Base-by-base conservation (phyloP, 2,888 invertebrate genomes). In the Erpobdella octoculata region DNA sequence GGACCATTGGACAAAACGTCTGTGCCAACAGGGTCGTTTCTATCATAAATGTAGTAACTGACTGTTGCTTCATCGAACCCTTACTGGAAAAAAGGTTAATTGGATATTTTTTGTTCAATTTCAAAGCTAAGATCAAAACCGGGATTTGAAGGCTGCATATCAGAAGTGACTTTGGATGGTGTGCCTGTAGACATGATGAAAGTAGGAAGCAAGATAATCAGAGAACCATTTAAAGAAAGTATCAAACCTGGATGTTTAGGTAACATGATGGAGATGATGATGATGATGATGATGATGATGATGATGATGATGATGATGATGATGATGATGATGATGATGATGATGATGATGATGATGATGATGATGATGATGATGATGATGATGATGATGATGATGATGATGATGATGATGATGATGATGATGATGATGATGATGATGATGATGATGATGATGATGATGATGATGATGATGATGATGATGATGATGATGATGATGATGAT, bases 61-160 rank as follows among this genome's bases (percentile, higher is more conserved):
- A n/a, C n/a, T n/a, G n/a, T n/a, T n/a, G n/a, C n/a, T n/a, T n/a
- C n/a, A n/a, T n/a, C n/a, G n/a, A n/a, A n/a, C n/a, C n/a, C n/a
- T n/a, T n/a, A n/a, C n/a, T n/a, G n/a, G n/a, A n/a, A n/a, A n/a
- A n/a, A n/a, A 33, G 28, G 18, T 46, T 46, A 68, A 48, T 48
- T 21, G 21, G 28, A 31, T 33, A 21, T 31, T 25, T 41, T 41
- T 41, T 53, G 28, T 12, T 12, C 31, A 28, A 31, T 33, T 35
- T n/a, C 21, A 18, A n/a, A 71, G 71, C 18, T 48, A 18, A 41
- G 48, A 33, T 46, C 38, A 35, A 48, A 53, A 25, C 35, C 33
- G 18, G 67, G 59, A 33, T 71, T 67, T 59, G 38, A 36, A 53
- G 71, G 71, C 21, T 71, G 71, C 48, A 31, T 71, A 38, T 33